Base-by-base conservation (phyloP, 1,140 invertebrate genomes). In the Cephus cinctus region DNA sequence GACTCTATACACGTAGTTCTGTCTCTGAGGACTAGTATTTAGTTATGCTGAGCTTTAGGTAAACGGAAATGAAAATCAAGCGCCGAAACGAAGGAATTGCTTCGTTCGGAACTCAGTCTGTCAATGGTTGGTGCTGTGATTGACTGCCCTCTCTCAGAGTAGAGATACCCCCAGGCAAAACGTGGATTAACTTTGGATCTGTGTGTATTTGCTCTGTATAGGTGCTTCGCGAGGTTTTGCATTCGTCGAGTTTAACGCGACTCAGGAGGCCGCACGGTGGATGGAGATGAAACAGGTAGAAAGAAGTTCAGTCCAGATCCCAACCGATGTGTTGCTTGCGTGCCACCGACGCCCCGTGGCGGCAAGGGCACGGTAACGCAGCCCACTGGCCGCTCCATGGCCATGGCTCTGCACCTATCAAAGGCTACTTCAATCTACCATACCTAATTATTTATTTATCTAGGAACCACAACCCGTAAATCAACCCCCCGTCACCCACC, bases 251-350 rank as follows among this genome's bases (percentile, higher is more conserved):
- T 97, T 97, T 88, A 82, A 86, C 77, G 86, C 86, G 74, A 81
- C 91, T 69, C 84, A 86, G 75, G 92, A 94, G 81, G 91, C 94
- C 61, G 84, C 85, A 74, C 83, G 84, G 63, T 94, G 92, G 90
- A 96, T 96, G 87, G 91, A 94, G 75, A 83, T 86, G 77, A 94
- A 90, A 84, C 87, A 95, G 88, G 92, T 94, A 88, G 74, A 73
- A 75, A 65, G 68, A 73, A 71, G 71, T 73, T 74, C 64, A 72
- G 63, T 71, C 71, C 69, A 73, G 63, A 63, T 64, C 61, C 66
- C 36, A 47, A 48, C 50, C 32, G 69, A 75, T 73, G 69, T 66
- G 70, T 73, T 74, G 69, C 67, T 66, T 54, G 60, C 69, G 69
- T 73, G 68, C 70, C 67, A 69, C 61, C 67, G 63, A 73, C 69